phyloP scores from a whole-genome alignment of 1,140 invertebrate genomes.

The Nebria ingens region DNA sequence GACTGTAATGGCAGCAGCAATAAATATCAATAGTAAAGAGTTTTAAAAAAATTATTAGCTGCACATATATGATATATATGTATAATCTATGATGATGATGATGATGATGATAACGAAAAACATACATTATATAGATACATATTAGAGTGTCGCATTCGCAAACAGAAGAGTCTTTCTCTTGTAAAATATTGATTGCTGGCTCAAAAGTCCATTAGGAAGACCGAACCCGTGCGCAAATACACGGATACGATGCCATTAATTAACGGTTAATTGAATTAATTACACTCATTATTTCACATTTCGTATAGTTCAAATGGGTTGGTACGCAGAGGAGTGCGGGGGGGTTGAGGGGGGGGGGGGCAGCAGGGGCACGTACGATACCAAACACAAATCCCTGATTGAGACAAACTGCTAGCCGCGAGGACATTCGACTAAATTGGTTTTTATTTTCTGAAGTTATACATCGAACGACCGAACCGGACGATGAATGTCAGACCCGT shows the following conservation, averaged over 20 bases:
- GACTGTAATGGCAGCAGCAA: no score
- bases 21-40: no score
- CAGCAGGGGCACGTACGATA: conserved; percentile 22
- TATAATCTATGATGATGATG: no score
- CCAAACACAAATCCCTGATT: conserved; percentile 25
- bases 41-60: no score
- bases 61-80: no score
- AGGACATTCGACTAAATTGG: conserved; percentile 30
- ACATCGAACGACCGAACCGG: neutral
- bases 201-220: conserved; percentile 36
- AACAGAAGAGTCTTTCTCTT: no score
- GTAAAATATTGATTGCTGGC: conserved; percentile 35
- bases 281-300: conserved; percentile 37
- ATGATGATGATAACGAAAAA: no score
- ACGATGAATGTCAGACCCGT: neutral
- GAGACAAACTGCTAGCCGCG: conserved; percentile 26
- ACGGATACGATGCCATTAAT: conserved; percentile 36
- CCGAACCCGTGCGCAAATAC: conserved; percentile 31
- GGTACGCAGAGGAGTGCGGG: neutral
- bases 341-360: neutral
- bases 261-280: conserved; percentile 42
- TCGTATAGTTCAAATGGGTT: conserved; percentile 25
- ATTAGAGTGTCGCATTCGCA: no score
- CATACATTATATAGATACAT: no score
- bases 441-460: conserved; percentile 23